Conservation (phyloP, 1,140 invertebrate species). For the Camponotus floridanus region DNA sequence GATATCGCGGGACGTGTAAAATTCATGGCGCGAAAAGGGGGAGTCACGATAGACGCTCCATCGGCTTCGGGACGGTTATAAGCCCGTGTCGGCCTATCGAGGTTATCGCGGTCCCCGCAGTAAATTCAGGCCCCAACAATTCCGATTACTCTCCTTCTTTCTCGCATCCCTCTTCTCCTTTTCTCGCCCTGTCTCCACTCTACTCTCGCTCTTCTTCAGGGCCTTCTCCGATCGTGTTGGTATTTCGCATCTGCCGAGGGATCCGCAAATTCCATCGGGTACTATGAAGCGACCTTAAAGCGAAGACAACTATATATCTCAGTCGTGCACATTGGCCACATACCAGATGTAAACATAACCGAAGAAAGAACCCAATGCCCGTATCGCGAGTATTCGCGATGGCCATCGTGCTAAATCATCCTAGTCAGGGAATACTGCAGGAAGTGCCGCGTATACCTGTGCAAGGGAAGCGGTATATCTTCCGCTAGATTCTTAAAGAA, state of each 20-base stretch:
- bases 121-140: constrained; percentile 76
- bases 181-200: constrained; percentile 15
- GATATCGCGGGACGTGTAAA: constrained; percentile 58
- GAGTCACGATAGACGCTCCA: constrained; percentile 69
- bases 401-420: constrained; percentile 73
- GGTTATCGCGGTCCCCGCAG: constrained; percentile 75
- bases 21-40: constrained; percentile 55
- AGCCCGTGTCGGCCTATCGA: constrained; percentile 75
- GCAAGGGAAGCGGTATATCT: constrained; percentile 18
- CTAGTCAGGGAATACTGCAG: constrained; percentile 58
- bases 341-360: constrained; percentile 80
- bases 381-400: constrained; percentile 66
- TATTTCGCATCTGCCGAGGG: constrained; percentile 70
- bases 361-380: constrained; percentile 67
- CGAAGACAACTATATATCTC: constrained; percentile 77
- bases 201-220: constrained; percentile 36
- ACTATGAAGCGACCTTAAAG: constrained; percentile 53
- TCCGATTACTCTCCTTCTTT: constrained; percentile 48
- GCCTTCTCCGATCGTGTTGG: constrained; percentile 54
- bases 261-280: constrained; percentile 47
- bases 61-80: constrained; percentile 61
- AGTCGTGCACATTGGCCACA: constrained; percentile 73
- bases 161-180: not conserved
- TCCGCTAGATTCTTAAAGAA: constrained; percentile 36
- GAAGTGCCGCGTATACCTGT: constrained; percentile 45